phyloP scores from a whole-genome alignment of 2,888 invertebrate species.

The Xestia sexstrigata region DNA sequence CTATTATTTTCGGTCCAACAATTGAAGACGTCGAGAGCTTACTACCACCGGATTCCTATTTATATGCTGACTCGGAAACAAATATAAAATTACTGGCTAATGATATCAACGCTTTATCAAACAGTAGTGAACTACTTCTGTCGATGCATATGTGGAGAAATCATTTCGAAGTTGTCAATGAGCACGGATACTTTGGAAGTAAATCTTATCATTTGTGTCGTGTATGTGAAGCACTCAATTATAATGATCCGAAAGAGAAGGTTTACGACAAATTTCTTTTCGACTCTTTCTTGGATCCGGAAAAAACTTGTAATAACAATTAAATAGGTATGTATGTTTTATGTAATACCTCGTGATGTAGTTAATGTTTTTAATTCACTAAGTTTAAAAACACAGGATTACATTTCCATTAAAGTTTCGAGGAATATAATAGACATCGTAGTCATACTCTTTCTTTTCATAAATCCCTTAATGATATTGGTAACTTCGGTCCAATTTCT shows the following conservation, averaged over 20 bases:
- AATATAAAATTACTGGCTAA: conserved; percentile 87
- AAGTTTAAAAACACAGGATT: too few species aligned
- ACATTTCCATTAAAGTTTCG: too few species aligned
- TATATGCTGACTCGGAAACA: conserved; percentile 91
- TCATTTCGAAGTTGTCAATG: conserved; percentile 90
- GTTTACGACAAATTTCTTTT: conserved; percentile 72
- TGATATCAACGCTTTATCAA: conserved; percentile 87
- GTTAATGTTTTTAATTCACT: too few species aligned
- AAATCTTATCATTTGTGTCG: conserved; percentile 92
- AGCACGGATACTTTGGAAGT: conserved; percentile 93
- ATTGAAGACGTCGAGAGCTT: conserved; percentile 85
- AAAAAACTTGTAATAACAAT: not conserved
- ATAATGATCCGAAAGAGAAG: conserved; percentile 82
- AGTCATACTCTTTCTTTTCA: too few species aligned
- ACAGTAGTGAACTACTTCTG: conserved; percentile 76
- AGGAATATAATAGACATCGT: too few species aligned
- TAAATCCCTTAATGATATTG: too few species aligned
- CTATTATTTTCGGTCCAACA: conserved; percentile 92
- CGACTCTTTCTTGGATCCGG: conserved; percentile 71
- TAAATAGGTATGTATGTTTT: not conserved
- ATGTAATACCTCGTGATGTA: too few species aligned
- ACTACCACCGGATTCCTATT: conserved; percentile 92
- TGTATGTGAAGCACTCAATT: conserved; percentile 93
- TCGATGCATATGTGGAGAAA: conserved; percentile 91
- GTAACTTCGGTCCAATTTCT: not conserved